phyloP scores from a whole-genome alignment of 1,140 invertebrate genomes.

The Tyrophagus putrescentiae region DNA sequence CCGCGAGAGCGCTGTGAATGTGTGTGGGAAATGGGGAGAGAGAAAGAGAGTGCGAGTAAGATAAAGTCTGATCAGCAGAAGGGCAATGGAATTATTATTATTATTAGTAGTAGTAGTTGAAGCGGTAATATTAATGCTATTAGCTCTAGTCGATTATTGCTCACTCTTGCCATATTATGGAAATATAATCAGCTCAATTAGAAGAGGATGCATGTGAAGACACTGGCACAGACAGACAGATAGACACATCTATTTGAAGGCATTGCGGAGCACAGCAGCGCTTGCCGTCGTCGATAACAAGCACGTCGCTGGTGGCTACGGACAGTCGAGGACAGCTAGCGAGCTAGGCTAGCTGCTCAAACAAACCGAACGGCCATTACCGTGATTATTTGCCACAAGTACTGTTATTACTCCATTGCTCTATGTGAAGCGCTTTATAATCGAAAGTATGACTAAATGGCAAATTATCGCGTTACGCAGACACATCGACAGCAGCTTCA shows the following conservation, averaged over 20 bases:
- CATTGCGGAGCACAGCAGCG: neutral
- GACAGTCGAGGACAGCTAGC: neutral
- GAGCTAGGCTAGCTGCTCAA: neutral
- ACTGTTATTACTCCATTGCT: conserved; percentile 2
- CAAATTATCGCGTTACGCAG: conserved; percentile 4
- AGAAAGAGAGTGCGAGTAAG: conserved; percentile 23
- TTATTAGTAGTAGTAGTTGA: too few species aligned
- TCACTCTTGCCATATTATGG: neutral
- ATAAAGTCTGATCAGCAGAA: conserved; percentile 19
- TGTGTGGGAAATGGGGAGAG: conserved; percentile 17
- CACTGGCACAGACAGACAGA: neutral
- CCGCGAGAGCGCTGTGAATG: neutral
- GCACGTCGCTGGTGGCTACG: too few species aligned
- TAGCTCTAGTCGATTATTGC: neutral
- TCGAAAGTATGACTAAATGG: conserved; percentile 4
- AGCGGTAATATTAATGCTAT: neutral
- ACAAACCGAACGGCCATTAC: neutral
- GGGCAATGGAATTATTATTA: neutral
- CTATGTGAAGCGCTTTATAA: too few species aligned
- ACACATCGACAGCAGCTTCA: too few species aligned
- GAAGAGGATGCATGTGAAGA: conserved; percentile 6
- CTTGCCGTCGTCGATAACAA: too few species aligned
- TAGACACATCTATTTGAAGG: conserved; percentile 7
- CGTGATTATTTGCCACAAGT: conserved; percentile 2
- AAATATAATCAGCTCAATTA: conserved; percentile 14